These are phyloP conservation scores for Pluvianellus socialis DNA, from an alignment of 2,113 vertebrate species.

Conservation along the genomic window DNA sequence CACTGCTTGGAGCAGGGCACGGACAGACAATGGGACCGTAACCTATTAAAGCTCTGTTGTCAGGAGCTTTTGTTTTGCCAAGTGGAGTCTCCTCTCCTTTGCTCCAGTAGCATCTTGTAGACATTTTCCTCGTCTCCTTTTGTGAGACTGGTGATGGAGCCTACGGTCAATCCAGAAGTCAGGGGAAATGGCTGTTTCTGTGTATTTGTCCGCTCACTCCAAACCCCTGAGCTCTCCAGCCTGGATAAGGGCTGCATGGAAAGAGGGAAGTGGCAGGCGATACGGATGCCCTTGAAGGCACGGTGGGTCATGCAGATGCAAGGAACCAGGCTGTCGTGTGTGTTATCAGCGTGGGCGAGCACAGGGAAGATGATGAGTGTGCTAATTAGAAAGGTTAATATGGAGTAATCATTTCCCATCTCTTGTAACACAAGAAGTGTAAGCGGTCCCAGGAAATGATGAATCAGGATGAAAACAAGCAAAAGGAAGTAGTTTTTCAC, in stretches of 20 bases:
- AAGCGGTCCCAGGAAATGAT: not conserved
- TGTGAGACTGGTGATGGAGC: not conserved
- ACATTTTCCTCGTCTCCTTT: not conserved
- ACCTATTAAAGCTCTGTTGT: not conserved
- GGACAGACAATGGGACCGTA: not conserved
- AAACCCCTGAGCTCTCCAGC: not conserved
- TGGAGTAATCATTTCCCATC: not conserved
- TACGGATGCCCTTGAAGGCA: not conserved
- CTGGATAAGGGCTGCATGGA: not conserved
- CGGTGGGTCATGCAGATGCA: not conserved
- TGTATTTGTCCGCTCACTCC: not conserved
- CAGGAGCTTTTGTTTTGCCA: not conserved
- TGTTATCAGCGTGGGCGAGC: not conserved
- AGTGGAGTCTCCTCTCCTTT: not conserved
- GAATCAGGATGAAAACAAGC: not conserved
- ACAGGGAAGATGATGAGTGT: not conserved
- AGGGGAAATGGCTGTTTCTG: not conserved
- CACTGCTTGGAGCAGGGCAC: not conserved
- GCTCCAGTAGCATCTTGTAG: not conserved
- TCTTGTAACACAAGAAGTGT: not conserved
- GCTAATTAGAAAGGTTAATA: not conserved
- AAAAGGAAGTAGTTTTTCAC: not conserved
- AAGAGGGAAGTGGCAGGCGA: not conserved
- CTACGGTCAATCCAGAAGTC: not conserved
- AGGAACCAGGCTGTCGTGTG: not conserved